Percentiles rank a stretch among this genome's conserved stretches.
phyloP scores from a whole-genome alignment of 2,888 invertebrate species.

The Schrankia costaestrigalis region DNA sequence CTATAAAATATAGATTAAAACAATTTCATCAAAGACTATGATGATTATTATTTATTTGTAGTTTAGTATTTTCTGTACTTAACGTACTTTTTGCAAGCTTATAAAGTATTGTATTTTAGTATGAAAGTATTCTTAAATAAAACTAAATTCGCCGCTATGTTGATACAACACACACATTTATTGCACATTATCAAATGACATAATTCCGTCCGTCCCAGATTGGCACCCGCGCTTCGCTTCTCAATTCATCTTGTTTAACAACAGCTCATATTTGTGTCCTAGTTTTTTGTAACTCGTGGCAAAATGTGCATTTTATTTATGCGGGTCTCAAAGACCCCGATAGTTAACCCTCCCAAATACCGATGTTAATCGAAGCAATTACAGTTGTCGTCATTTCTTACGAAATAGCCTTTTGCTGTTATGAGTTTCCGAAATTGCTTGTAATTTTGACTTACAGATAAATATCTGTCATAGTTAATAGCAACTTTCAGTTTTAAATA shows the following conservation, averaged over 20 bases:
- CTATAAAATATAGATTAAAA: too few relatives aligned
- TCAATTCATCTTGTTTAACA: slow-evolving; percentile 55
- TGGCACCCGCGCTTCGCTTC: slow-evolving; percentile 21
- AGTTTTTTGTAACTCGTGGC: slow-evolving; percentile 23
- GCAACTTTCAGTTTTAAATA: too few relatives aligned
- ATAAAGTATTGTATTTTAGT: too few relatives aligned
- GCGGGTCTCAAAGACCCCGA: background rate
- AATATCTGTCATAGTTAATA: too few relatives aligned
- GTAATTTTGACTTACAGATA: too few relatives aligned
- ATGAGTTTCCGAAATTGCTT: background rate
- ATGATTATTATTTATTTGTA: too few relatives aligned
- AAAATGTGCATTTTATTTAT: slow-evolving; percentile 1
- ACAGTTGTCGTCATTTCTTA: background rate
- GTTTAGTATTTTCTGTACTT: too few relatives aligned
- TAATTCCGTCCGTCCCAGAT: slow-evolving; percentile 30
- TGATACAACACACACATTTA: slow-evolving; percentile 2
- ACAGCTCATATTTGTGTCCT: slow-evolving; percentile 39
- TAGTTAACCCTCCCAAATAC: slow-evolving; percentile 9
- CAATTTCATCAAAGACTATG: too few relatives aligned
- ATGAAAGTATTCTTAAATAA: too few relatives aligned
- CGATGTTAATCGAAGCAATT: slow-evolving; percentile 2
- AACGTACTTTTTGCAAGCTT: too few relatives aligned
- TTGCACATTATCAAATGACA: slow-evolving; percentile 30
- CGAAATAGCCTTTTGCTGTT: background rate
- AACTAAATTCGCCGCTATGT: slow-evolving; percentile 5